Conservation (phyloP, 2,888 invertebrate species). For the Biston stratarius region DNA sequence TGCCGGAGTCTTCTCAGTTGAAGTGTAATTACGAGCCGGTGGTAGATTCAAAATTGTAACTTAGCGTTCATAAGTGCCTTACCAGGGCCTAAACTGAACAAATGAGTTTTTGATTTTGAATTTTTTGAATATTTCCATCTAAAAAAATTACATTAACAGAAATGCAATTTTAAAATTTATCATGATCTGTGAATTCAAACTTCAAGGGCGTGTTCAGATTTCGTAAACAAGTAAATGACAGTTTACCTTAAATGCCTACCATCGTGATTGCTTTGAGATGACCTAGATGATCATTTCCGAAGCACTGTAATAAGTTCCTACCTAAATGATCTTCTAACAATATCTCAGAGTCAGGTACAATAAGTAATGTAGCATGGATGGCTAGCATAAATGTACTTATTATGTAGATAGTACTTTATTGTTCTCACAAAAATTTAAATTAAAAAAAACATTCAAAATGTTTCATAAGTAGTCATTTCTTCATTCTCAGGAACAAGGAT, state of each 20-base stretch:
- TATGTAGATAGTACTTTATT: too few relatives aligned
- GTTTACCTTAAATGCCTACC: background rate
- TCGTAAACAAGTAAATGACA: background rate
- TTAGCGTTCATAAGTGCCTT: too few relatives aligned
- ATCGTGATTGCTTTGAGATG: conserved; percentile 1
- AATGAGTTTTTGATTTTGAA: too few relatives aligned
- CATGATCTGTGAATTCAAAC: background rate
- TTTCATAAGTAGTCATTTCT: too few relatives aligned
- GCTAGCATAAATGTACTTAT: too few relatives aligned
- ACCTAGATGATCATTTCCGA: background rate
- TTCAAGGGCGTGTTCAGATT: conserved; percentile 7
- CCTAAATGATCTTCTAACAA: background rate
- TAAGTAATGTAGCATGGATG: background rate
- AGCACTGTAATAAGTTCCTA: background rate
- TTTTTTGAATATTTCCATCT: background rate
- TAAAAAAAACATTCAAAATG: too few relatives aligned
- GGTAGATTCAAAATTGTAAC: too few relatives aligned
- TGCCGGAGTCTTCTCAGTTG: too few relatives aligned
- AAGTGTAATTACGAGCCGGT: too few relatives aligned
- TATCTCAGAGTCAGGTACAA: background rate
- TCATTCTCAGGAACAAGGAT: too few relatives aligned
- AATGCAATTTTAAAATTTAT: background rate
- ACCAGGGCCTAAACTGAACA: too few relatives aligned
- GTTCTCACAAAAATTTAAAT: too few relatives aligned
- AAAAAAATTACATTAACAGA: background rate